Base-by-base conservation (phyloP, 2,797 vertebrate genomes). In the Gymnopithys bicolor region DNA sequence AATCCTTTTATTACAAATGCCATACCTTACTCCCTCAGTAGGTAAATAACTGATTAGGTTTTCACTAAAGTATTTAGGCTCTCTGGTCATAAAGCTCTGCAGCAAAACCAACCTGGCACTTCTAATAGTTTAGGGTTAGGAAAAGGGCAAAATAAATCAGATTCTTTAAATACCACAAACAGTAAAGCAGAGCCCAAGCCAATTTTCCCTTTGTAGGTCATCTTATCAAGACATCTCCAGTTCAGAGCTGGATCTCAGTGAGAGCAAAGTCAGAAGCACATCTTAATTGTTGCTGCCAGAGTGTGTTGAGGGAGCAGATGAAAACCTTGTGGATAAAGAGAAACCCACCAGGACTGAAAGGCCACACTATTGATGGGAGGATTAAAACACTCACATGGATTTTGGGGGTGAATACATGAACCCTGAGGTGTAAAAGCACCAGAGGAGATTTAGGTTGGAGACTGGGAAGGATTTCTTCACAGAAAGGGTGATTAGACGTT, bases 1-100 rank as follows among this genome's bases (percentile, higher is more conserved):
- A 91, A 93, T 77, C 49, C 49, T 58, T 89, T 80, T 76, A 84
- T 63, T 87, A 33, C 37, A 77, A 89, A 93, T 37, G n/a, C 21
- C 49, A 55, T 41, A 21, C 28, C 48, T 66, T 59, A 13, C 23
- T 59, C 68, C 49, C 23, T 48, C 35, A 9, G 66, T 35, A 64
- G 69, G 41, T 75, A 35, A 94, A 62, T 33, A 75, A 49, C 27
- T 1, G 16, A 63, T 88, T 41, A 76, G 25, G 13, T 52, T 89
- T 88, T n/a, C 53, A 49, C 30, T n/a, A 2, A 11, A 59, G 73
- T 25, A 48, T 78, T 91, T 68, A 28, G 37, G 19, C 8, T 55
- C 4, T 35, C 37, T 4, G 30, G 32, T 33, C 73, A 51, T 25
- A 59, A 76, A 79, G 30, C 43, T 78, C 62, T 63, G n/a, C 59